Conservation (phyloP, 2,888 invertebrate species). For the Leptogaster cylindrica region DNA sequence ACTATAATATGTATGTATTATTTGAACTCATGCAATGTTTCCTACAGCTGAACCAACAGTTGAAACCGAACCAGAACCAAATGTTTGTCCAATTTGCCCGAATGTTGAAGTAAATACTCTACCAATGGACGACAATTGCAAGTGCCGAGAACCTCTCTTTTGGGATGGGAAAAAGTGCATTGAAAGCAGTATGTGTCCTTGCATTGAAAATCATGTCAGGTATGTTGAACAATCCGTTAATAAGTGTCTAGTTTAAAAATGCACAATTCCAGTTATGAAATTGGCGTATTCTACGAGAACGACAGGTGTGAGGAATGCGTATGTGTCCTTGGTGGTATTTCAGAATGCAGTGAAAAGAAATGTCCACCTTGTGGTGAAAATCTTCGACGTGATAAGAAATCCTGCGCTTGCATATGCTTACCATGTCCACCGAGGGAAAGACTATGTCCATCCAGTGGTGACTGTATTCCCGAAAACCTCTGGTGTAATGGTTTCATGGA, state of each 20-base stretch:
- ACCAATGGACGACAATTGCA: slow-evolving; percentile 61
- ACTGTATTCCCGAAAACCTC: slow-evolving; percentile 71
- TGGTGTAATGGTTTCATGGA: slow-evolving; percentile 86
- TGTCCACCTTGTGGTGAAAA: slow-evolving; percentile 70
- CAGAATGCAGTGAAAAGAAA: slow-evolving; percentile 73
- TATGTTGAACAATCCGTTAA: slow-evolving; percentile 51
- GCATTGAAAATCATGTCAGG: slow-evolving; percentile 72
- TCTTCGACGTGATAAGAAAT: slow-evolving; percentile 66
- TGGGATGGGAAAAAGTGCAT: slow-evolving; percentile 81
- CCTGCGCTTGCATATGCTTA: slow-evolving; percentile 77
- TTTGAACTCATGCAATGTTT: too few relatives aligned
- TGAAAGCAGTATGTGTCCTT: slow-evolving; percentile 76
- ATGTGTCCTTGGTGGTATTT: slow-evolving; percentile 76
- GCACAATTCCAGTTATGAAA: slow-evolving; percentile 67
- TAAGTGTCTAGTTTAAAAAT: background rate
- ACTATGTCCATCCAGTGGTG: slow-evolving; percentile 76
- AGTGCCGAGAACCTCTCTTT: slow-evolving; percentile 65
- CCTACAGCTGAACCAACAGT: slow-evolving; percentile 50
- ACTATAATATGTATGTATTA: too few relatives aligned
- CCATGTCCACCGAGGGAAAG: slow-evolving; percentile 72
- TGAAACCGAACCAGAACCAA: slow-evolving; percentile 41
- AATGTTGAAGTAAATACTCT: slow-evolving; percentile 58
- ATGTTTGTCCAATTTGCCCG: slow-evolving; percentile 62
- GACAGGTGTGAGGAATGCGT: slow-evolving; percentile 79
- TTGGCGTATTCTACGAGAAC: slow-evolving; percentile 74